Base-by-base conservation (phyloP, 2,888 invertebrate species). In the Cistogaster globosa region DNA sequence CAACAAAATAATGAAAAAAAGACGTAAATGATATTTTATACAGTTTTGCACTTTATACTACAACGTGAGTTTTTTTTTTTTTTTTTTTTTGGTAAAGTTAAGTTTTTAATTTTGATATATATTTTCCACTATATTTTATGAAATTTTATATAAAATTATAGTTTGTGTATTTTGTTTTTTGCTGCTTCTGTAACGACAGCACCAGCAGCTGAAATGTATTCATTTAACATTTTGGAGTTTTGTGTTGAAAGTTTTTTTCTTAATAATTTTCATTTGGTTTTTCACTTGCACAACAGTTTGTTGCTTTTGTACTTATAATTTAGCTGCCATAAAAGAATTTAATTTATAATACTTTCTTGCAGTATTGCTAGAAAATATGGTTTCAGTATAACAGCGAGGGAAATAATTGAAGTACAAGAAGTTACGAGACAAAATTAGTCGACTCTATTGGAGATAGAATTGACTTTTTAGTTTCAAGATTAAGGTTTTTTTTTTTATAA, bases 311-410 rank as follows among this genome's bases (percentile, higher is more conserved):
- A 38, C 32, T 63, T 53, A 38, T 76, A 32, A 26, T 62, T 53
- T 58, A 58, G 67, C 71, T 82, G 74, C 74, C 42, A 65, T 74
- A 55, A 75, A 81, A 78, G 58, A 36, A 75, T 78, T 69, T 11
- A 78, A 85, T 85, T 85, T 85, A 85, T 82, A 45, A 38, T 53
- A 74, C 32, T 82, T 77, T 69, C 60, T 60, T 51, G 14, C 38
- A 48, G 57, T 6, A 63, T 36, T 51, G 48, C 55, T 38, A 77
- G 51, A 74, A 81, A 77, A 51, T 77, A 68, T 68, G 72, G 55
- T 53, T 80, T 68, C 32, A 65, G n/a, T 62, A 0, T 2, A 22
- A 62, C 48, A 68, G 60, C 60, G 2, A 6, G 36, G 22, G 0
- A 16, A 32, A 62, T 51, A 68, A 26, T 53, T 12, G 32, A 2